Evolutionary conservation across 1,140 invertebrate species (phyloP).

Genomic region (Steinernema feltiae): DNA sequence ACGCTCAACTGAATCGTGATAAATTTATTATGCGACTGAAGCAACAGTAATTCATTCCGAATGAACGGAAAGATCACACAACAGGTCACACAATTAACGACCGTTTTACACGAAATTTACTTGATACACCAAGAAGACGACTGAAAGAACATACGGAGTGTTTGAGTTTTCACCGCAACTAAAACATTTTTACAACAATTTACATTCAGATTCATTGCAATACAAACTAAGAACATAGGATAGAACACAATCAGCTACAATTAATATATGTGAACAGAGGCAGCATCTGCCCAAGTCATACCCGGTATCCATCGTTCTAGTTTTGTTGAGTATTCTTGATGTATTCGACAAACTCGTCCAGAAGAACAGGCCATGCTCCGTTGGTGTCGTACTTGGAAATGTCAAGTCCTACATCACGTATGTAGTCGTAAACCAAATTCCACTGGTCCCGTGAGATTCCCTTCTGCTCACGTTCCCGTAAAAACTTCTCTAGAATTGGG

Average conservation of each 20-base stretch:
- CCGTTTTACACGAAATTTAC: too few species aligned
- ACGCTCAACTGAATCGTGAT: too few species aligned
- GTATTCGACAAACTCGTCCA: conserved; percentile 7
- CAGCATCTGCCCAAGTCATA: not conserved
- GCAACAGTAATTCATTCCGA: too few species aligned
- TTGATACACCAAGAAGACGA: too few species aligned
- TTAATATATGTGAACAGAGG: not conserved
- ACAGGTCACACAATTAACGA: too few species aligned
- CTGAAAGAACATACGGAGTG: too few species aligned
- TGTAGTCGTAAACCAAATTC: not conserved
- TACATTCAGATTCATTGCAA: not conserved
- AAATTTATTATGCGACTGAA: too few species aligned
- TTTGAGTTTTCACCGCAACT: not conserved
- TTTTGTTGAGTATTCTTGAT: not conserved
- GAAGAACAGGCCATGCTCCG: not conserved
- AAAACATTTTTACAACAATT: not conserved
- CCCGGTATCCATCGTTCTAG: not conserved
- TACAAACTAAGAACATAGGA: too few species aligned
- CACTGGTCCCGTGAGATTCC: not conserved
- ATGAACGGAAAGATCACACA: too few species aligned
- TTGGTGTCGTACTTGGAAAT: not conserved
- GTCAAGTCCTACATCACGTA: not conserved
- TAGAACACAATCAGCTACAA: too few species aligned
- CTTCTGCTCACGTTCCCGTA: not conserved
- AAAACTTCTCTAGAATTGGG: not conserved